Base-by-base conservation (phyloP, 2,797 vertebrate genomes). In the Valencia hispanica region DNA sequence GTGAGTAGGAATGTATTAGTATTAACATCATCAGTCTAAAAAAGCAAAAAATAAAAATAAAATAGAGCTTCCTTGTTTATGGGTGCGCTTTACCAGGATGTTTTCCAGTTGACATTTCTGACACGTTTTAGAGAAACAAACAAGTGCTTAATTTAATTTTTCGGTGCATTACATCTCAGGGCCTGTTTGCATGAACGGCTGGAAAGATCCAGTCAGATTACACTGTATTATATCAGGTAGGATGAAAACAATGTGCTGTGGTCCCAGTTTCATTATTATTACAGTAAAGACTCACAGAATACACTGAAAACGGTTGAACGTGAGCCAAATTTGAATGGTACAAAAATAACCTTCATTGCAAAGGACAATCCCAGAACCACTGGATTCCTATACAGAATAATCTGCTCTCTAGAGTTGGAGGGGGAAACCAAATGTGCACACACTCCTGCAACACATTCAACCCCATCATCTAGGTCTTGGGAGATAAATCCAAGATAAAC, bases 401-500 rank as follows among this genome's bases (percentile, higher is more conserved):
- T 48, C 15, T 48, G 27, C 18, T 61, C 17, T 7, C 57, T 8
- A 8, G 27, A 61, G 57, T 47, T 61, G 2, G 32, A 34, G 25
- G 27, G 12, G 55, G 9, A 39, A 4, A 63, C 1, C 1, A 65
- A 25, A 22, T 25, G 61, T 25, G 9, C 65, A 66, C 14, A 53
- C 32, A 15, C 43, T 22, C 48, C 41, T 41, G 45, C 25, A 59
- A 50, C 41, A 69, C 53, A 34, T 51, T 73, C 72, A 30, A 18
- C 36, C 73, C 74, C 76, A 75, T 80, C 73, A 82, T 74, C 48
- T 11, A 34, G 75, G 70, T 73, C 70, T 82, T 73, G 18, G 45
- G 36, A 68, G 79, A 79, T 83, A 79, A 86, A 81, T 65, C 79
- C 48, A 72, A 77, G 59, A 79, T 68, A 85, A 79, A 82, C 59